Evolutionary conservation across 2,797 vertebrate species (phyloP), one percentile per base, ranked within the genome.

Genomic region (Buceros bicornis): DNA sequence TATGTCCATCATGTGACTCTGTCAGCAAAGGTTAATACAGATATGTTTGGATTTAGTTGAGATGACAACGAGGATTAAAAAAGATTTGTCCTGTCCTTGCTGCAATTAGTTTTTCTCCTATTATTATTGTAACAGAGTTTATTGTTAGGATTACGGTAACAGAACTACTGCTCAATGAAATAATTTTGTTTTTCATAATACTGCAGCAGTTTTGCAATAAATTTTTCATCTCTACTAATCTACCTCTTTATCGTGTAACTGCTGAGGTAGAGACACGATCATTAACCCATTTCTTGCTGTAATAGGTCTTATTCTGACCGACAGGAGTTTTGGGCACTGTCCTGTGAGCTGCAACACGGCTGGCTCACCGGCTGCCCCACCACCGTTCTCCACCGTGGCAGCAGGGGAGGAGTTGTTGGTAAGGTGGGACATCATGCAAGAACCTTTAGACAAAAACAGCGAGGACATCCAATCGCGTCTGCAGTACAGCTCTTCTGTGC

Each of bases 21-120:
- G 98, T 99, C 98, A 99, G 99, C 98, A 98, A 98, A 99, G 98
- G 99, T 99, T 98, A 99, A 98, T 98, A 98, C 98, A 98, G 99
- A 99, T 98, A 98, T 98, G 97, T 97, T 98, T 98, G 98, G 98
- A 98, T 98, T 98, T 96, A 98, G 98, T 97, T 96, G 98, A 98
- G 98, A 98, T 98, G 98, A 98, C 98, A 98, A 98, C 84, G 97
- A 98, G 97, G 98, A 99, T 98, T 99, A 97, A 97, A 98, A 98
- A 98, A 98, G 98, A 99, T 98, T 98, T 99, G 98, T 98, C 98
- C 98, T 97, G 95, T 98, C 97, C 97, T 97, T 93, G 13, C 97
- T 82, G 95, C 98, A 99, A 99, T 99, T 99, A 99, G 98, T 98
- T 97, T 98, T 97, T 98, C 97, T 98, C 97, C 97, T 93, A 94